phyloP scores from a whole-genome alignment of 2,113 vertebrate genomes.

The Coracopsis vasa region DNA sequence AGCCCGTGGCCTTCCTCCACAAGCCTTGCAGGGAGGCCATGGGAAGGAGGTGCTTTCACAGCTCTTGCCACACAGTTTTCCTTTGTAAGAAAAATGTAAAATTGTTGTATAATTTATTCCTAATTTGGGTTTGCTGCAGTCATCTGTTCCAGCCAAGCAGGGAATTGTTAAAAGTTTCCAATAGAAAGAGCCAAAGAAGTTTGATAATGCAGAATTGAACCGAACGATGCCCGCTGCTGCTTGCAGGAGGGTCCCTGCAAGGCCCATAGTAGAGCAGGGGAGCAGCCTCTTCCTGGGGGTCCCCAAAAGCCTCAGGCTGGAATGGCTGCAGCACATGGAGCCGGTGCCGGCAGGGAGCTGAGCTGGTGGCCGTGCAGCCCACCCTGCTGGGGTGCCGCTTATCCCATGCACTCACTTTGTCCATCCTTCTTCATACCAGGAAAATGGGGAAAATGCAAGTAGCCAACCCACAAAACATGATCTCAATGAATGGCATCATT shows the following conservation, averaged over 20 bases:
- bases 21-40: not conserved
- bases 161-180: slow-evolving; percentile 62
- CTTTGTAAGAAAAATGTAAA: slow-evolving; percentile 59
- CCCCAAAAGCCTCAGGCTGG: not conserved
- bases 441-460: not conserved
- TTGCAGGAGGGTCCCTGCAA: not conserved
- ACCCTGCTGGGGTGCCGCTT: rapidly evolving
- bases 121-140: slow-evolving; percentile 69
- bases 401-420: not conserved
- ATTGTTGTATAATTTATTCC: slow-evolving; percentile 69
- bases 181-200: slow-evolving; percentile 41
- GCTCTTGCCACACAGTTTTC: slow-evolving; percentile 45
- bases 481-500: slow-evolving; percentile 25
- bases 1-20: not conserved
- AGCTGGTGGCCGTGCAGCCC: not conserved
- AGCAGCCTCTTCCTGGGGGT: not conserved
- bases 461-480: slow-evolving; percentile 1
- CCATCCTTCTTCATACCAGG: not conserved
- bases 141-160: slow-evolving; percentile 54
- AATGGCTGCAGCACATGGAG: not conserved
- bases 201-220: slow-evolving; percentile 24
- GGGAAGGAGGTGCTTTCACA: slow-evolving; percentile 1
- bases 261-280: rapidly evolving
- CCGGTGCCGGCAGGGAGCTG: not conserved
- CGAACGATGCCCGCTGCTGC: not conserved